A percentile compares a stretch with the other conserved stretches of the same genome.
These are phyloP conservation scores for Meiosimyza decipiens DNA, from an alignment of 2,888 invertebrate species.

Conservation along the genomic window DNA sequence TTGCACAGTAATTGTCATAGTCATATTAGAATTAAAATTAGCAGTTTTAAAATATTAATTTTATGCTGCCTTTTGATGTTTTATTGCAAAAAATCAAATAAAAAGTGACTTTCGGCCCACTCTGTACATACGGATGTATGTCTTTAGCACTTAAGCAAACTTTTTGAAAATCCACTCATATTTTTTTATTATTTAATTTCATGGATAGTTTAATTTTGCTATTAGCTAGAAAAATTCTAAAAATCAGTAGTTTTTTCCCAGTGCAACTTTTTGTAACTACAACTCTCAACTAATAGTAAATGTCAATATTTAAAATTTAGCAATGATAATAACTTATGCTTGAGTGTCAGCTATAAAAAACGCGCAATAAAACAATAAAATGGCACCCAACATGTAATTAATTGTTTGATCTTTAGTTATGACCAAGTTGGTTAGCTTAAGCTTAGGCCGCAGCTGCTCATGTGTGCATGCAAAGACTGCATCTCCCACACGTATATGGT, in stretches of 20 bases:
- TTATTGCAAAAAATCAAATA: no score
- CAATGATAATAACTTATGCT: not conserved
- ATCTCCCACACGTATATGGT: conserved; percentile 26
- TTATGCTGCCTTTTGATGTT: no score
- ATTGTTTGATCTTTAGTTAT: not conserved
- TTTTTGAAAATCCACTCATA: no score
- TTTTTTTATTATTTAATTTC: no score
- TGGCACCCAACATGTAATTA: not conserved
- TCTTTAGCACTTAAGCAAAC: no score
- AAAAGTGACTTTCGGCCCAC: no score
- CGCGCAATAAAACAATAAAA: no score
- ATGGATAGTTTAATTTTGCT: not conserved
- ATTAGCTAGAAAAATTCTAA: not conserved
- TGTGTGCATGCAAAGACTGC: not conserved
- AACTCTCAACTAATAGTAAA: not conserved
- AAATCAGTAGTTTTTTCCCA: not conserved
- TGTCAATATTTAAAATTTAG: not conserved
- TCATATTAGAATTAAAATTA: no score
- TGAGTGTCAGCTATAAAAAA: no score
- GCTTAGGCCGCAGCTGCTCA: not conserved
- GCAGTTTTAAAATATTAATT: no score
- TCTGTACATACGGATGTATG: no score
- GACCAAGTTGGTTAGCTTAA: conserved; percentile 3
- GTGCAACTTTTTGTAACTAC: not conserved
- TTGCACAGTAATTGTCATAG: no score